Evolutionary conservation across 2,888 invertebrate genomes (phyloP).

Genomic region (Linyphia triangularis): DNA sequence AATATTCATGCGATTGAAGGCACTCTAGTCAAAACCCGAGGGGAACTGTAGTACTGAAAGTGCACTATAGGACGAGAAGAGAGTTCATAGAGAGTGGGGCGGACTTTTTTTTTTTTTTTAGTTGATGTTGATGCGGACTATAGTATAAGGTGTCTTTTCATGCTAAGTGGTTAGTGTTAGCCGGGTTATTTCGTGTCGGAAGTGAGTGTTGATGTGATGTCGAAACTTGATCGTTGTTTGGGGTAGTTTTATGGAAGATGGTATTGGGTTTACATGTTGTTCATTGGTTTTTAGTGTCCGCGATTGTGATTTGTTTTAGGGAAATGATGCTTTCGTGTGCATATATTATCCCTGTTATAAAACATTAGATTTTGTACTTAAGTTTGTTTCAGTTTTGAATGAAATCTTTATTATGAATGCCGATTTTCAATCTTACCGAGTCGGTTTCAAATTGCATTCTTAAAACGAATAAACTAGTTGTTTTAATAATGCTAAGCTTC

Average conservation of each 20-base stretch:
- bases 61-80: not conserved
- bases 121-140: not conserved
- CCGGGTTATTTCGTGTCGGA: not conserved
- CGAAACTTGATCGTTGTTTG: not conserved
- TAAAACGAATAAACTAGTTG: no score
- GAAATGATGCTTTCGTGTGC: no score
- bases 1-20: constrained; percentile 65
- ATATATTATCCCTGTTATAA: no score
- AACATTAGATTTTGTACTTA: no score
- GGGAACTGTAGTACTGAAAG: no score
- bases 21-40: constrained; percentile 1
- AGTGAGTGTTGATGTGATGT: not conserved
- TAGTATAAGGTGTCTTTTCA: not conserved
- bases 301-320: not conserved
- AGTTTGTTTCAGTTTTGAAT: no score
- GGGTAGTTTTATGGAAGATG: not conserved
- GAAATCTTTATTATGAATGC: not conserved
- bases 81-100: no score
- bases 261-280: not conserved
- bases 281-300: not conserved
- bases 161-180: not conserved
- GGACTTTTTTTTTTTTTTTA: not conserved
- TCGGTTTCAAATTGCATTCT: no score
- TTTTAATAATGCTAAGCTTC: no score
- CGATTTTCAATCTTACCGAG: not conserved